Conservation (phyloP, 2,888 invertebrate genomes). For the Morpho deidamia region DNA sequence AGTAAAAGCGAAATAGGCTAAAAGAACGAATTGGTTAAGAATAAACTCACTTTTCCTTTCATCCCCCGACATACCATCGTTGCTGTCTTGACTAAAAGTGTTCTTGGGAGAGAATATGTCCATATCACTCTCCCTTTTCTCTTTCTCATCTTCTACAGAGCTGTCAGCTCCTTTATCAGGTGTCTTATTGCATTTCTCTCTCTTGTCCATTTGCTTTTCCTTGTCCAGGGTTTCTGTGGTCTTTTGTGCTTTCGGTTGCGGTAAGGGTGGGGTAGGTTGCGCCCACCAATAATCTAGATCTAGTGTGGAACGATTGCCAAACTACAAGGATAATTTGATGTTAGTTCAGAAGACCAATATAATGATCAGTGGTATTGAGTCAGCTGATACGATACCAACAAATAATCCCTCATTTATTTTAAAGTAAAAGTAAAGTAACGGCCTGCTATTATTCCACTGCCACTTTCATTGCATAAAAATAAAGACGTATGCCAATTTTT, state of each 20-base stretch:
- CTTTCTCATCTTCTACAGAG: constrained; percentile 45
- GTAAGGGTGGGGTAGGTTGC: constrained; percentile 64
- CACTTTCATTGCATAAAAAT: no score
- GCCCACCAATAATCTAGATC: constrained; percentile 90
- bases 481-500: no score
- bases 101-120: constrained; percentile 65
- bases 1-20: no score
- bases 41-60: constrained; percentile 45
- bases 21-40: no score
- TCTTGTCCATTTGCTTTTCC: constrained; percentile 32
- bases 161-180: constrained; percentile 45
- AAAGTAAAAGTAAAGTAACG: no score
- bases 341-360: no score
- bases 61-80: constrained; percentile 67
- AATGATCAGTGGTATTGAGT: no score
- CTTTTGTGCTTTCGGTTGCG: constrained; percentile 35
- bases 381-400: no score
- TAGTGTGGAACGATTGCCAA: constrained; percentile 85
- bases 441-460: no score
- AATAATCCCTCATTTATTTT: no score
- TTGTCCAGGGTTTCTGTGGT: constrained; percentile 27
- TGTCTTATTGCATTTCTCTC: constrained; percentile 37
- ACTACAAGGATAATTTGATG: constrained; percentile 58
- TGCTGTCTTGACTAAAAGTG: constrained; percentile 62
- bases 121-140: constrained; percentile 48